A percentile compares a stretch with the other conserved stretches of the same genome.
Conservation (phyloP, 2,888 invertebrate species). For the Camptogramma bilineatum region DNA sequence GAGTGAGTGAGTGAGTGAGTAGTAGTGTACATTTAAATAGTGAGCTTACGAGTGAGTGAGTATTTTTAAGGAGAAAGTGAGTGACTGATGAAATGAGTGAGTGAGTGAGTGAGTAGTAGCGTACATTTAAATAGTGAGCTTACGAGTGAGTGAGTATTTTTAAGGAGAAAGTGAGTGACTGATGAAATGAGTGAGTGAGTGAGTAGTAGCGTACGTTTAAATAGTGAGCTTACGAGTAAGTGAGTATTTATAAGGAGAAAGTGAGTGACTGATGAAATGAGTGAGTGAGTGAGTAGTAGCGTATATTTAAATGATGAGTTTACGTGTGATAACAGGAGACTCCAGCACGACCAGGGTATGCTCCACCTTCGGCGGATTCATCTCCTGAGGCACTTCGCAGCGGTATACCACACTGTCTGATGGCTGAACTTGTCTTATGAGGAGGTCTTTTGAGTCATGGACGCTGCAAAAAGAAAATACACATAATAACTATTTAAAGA, state of each 20-base stretch:
- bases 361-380: constrained; percentile 48
- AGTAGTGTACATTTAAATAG: too few relatives aligned
- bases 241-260: background rate
- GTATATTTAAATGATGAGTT: constrained; percentile 45
- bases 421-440: constrained; percentile 54
- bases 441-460: constrained; percentile 58
- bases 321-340: constrained; percentile 61
- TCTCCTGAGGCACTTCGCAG: constrained; percentile 57
- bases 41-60: too few relatives aligned
- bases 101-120: too few relatives aligned
- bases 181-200: too few relatives aligned
- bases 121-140: too few relatives aligned
- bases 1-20: too few relatives aligned
- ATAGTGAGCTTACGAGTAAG: too few relatives aligned
- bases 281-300: background rate
- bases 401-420: constrained; percentile 54
- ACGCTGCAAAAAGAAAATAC: constrained; percentile 52
- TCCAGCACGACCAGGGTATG: constrained; percentile 61
- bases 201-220: too few relatives aligned
- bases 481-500: background rate
- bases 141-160: too few relatives aligned
- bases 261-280: background rate
- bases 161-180: too few relatives aligned
- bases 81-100: too few relatives aligned
- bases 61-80: too few relatives aligned